These are phyloP conservation scores for Neria commutata DNA, from an alignment of 2,888 invertebrate genomes.

Conservation along the genomic window DNA sequence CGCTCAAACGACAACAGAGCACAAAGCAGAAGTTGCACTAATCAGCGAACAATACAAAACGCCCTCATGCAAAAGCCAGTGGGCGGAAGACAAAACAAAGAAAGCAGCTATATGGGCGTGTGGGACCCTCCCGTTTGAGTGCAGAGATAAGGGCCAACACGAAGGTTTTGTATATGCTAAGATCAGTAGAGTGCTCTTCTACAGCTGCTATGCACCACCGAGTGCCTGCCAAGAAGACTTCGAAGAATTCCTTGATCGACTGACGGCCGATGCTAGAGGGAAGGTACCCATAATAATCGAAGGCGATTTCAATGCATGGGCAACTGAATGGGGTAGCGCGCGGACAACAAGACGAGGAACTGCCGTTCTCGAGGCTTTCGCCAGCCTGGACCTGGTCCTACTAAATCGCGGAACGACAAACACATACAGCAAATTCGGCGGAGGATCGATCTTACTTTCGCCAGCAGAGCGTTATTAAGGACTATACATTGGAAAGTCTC, in stretches of 20 bases:
- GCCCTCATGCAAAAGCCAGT: background rate
- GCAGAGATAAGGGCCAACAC: background rate
- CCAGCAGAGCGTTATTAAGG: too few relatives aligned
- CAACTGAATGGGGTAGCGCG: constrained; percentile 13
- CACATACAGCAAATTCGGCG: too few relatives aligned
- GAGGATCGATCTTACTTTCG: too few relatives aligned
- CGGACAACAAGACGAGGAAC: constrained; percentile 1
- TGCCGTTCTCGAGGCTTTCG: constrained; percentile 3
- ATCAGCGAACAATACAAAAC: constrained; percentile 4
- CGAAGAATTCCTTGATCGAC: background rate
- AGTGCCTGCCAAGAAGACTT: background rate
- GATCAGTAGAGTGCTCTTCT: background rate
- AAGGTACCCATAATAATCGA: background rate
- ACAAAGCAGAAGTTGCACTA: background rate
- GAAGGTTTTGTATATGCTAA: constrained; percentile 10
- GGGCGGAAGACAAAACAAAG: background rate
- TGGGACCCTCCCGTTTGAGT: background rate
- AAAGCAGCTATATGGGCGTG: constrained; percentile 4
- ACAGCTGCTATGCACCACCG: constrained; percentile 18
- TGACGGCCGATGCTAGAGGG: background rate
- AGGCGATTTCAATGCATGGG: constrained; percentile 17
- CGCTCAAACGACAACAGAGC: background rate
- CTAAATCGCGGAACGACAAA: too few relatives aligned
- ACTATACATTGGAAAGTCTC: too few relatives aligned
- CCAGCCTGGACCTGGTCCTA: background rate